phyloP scores from a whole-genome alignment of 2,797 vertebrate genomes.

The Silurus aristotelis region DNA sequence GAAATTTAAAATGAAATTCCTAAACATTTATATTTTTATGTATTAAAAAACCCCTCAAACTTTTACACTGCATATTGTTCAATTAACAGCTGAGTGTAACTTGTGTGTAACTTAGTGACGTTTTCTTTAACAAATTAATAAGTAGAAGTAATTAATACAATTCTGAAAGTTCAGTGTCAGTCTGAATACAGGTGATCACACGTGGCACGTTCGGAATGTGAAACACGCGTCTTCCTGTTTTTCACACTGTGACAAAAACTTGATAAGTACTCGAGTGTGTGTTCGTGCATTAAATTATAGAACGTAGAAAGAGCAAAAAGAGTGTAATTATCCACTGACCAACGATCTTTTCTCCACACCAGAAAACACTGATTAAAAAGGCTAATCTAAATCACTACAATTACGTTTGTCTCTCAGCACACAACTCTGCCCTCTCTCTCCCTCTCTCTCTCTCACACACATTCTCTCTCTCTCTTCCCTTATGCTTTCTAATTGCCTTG shows the following conservation, averaged over 20 bases:
- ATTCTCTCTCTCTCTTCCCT: conserved; percentile 28
- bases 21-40: not conserved
- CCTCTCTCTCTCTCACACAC: conserved; percentile 17
- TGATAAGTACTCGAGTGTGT: conserved; percentile 19
- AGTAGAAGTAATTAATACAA: not conserved
- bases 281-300: conserved; percentile 44
- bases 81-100: too few relatives aligned
- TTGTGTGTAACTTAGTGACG: too few relatives aligned
- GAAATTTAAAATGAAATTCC: not conserved
- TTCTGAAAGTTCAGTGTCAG: not conserved
- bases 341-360: conserved; percentile 43
- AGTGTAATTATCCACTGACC: conserved; percentile 45
- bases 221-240: not conserved
- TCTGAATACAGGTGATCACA: not conserved
- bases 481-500: conserved; percentile 64
- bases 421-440: conserved; percentile 12
- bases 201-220: not conserved
- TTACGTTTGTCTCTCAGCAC: conserved; percentile 37
- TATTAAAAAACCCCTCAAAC: too few relatives aligned
- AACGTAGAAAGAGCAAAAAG: conserved; percentile 39
- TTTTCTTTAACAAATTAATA: not conserved
- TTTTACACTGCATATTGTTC: too few relatives aligned
- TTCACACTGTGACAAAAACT: not conserved
- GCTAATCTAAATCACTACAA: conserved; percentile 51
- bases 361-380: conserved; percentile 52